Evolutionary conservation across 2,113 vertebrate genomes (phyloP), one percentile per base, ranked within the genome.

Genomic region (Hirundichthys speculiger): DNA sequence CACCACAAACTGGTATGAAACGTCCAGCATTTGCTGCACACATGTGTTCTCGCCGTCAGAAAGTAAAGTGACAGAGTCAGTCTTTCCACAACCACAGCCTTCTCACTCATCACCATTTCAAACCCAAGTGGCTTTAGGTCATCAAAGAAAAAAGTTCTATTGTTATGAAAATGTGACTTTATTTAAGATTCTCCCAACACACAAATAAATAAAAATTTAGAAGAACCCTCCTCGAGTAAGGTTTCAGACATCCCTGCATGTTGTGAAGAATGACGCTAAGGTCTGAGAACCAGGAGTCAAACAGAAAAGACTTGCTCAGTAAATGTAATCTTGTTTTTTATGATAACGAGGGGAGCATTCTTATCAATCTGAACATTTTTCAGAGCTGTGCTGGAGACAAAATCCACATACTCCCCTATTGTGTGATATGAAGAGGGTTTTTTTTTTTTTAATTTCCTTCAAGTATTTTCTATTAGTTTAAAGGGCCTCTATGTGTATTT

Each of bases 381-480:
- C 72, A 73, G 73, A 63, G 55, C 51, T 13, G 25, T 8, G 22
- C 75, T 61, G 65, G 55, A 86, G 69, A 79, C 77, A 81, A 75
- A 83, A 62, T 83, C 71, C 84, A 87, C 72, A 73, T 64, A 80
- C 79, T 84, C 83, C 75, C 77, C 60, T 76, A 79, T 78, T 80
- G 82, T 86, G 69, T 67, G 80, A 79, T 64, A 68, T 16, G 21
- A 63, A 61, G 73, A 85, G 74, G 82, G 80, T 83, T 77, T 70
- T 65, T 86, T 80, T n/a, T 18, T 52, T 16, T 50, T 52, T 15
- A 24, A 0, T 84, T 54, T 10, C 40, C 66, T 84, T 62, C 49
- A 57, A 55, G 77, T 55, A 55, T 70, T 63, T 54, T 15, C 14
- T 85, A 80, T 88, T 86, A 51, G 86, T 87, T 66, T 45, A 70